These are phyloP conservation scores for Aquatica leii DNA, from an alignment of 2,888 invertebrate genomes.

Conservation along the genomic window DNA sequence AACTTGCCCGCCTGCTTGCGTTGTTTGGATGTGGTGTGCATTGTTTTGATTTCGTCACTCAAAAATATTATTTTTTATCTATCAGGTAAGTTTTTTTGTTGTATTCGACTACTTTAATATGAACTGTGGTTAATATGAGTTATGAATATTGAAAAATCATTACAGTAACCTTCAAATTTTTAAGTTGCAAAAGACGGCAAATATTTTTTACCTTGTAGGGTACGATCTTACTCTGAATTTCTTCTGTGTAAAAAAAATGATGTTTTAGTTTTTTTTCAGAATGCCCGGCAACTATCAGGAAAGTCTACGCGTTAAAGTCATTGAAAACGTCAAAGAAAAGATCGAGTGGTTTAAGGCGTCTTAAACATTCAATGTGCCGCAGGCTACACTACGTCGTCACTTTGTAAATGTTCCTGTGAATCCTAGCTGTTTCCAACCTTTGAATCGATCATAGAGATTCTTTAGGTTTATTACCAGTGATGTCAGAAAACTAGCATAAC, in stretches of 20 bases:
- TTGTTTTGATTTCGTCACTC: no score
- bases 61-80: background rate
- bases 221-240: background rate
- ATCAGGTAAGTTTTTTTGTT: background rate
- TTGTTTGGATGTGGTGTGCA: no score
- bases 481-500: background rate
- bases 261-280: constrained; percentile 4
- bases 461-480: no score
- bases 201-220: background rate
- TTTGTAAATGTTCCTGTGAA: constrained; percentile 12
- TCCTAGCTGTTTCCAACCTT: constrained; percentile 25
- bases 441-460: constrained; percentile 35
- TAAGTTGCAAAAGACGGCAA: no score
- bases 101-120: background rate
- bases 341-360: constrained; percentile 15
- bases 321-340: constrained; percentile 3
- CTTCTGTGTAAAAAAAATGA: background rate
- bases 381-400: background rate
- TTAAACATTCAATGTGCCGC: constrained; percentile 1
- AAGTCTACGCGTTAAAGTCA: constrained; percentile 1
- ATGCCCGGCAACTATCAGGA: background rate
- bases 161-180: no score
- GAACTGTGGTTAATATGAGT: background rate
- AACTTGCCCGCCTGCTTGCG: no score
- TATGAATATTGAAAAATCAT: no score